Percentiles rank a stretch among this genome's conserved stretches.
Conservation (phyloP, 2,797 vertebrate species). For the Cyclopterus lumpus region DNA sequence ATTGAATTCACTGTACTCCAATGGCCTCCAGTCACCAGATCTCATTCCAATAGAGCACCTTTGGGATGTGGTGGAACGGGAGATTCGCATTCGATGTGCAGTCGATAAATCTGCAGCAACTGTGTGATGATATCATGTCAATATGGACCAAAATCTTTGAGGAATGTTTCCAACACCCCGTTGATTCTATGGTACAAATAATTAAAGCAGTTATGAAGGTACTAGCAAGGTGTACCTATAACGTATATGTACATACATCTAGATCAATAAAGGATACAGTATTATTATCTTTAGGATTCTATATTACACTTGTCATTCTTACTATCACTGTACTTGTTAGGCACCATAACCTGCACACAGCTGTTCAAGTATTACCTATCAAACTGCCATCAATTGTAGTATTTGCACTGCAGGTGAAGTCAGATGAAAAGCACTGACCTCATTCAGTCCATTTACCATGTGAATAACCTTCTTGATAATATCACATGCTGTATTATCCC, state of each 20-base stretch:
- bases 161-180: conserved; percentile 18
- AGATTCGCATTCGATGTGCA: conserved; percentile 37
- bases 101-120: conserved; percentile 56
- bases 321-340: not conserved
- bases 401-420: not conserved
- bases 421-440: not conserved
- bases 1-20: too few relatives aligned
- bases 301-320: not conserved
- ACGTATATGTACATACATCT: too few relatives aligned
- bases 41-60: not conserved
- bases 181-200: not conserved
- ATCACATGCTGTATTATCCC: not conserved
- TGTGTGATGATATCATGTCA: conserved; percentile 22
- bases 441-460: not conserved
- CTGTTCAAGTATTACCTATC: not conserved
- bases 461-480: not conserved
- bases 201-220: not conserved
- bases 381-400: not conserved
- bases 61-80: conserved; percentile 1
- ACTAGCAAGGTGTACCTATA: too few relatives aligned
- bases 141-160: conserved; percentile 26
- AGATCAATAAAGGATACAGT: too few relatives aligned
- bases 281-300: not conserved
- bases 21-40: not conserved
- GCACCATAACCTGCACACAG: not conserved